Percentiles rank a stretch among this genome's conserved stretches.
phyloP scores from a whole-genome alignment of 2,113 vertebrate species.

The Ahaetulla prasina region DNA sequence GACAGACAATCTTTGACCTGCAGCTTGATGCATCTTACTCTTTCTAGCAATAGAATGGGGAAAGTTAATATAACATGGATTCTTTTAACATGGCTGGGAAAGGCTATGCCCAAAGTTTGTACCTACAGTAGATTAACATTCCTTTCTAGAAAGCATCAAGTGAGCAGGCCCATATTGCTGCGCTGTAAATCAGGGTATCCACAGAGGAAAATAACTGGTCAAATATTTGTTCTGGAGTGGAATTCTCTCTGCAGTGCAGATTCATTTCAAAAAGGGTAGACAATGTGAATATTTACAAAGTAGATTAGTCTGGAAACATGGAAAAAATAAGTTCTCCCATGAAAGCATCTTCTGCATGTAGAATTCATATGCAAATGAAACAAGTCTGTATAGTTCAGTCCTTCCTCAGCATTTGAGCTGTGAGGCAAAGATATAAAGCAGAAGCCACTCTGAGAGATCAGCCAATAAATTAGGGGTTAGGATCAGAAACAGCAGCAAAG shows the following conservation, averaged over 20 bases:
- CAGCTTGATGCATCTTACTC: not conserved
- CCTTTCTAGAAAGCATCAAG: not conserved
- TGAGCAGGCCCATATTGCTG: not conserved
- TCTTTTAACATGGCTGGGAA: not conserved
- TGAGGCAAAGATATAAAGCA: not conserved
- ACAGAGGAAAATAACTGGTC: not conserved
- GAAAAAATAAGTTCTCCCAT: conserved; percentile 6
- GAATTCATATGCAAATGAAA: conserved; percentile 14
- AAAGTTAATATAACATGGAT: not conserved
- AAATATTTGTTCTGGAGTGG: not conserved
- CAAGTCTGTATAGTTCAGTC: conserved; percentile 7
- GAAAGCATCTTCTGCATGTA: not conserved
- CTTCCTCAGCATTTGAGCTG: not conserved
- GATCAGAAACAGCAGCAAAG: not conserved
- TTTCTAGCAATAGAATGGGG: not conserved
- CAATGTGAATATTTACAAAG: not conserved
- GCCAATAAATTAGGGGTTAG: not conserved
- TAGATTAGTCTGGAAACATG: not conserved
- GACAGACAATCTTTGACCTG: not conserved
- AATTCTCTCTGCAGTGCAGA: not conserved
- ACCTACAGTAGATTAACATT: not conserved
- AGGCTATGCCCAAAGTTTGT: not conserved
- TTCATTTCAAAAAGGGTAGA: not conserved
- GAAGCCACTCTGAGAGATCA: not conserved
- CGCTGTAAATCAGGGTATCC: not conserved